Evolutionary conservation across 2,797 vertebrate species (phyloP), one percentile per base, ranked within the genome.

Genomic region (Channa striata): DNA sequence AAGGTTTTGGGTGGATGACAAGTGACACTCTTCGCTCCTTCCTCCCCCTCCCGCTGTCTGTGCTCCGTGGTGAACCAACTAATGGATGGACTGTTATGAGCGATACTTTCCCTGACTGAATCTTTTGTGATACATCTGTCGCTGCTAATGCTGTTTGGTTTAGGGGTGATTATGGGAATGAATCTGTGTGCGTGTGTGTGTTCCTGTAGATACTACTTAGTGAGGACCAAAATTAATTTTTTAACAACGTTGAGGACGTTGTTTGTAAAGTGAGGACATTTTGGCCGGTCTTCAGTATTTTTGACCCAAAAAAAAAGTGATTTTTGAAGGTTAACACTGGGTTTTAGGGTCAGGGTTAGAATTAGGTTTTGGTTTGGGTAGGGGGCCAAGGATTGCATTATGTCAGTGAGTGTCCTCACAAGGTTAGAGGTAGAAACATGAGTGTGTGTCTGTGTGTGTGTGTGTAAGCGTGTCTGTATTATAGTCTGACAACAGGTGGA

Each of bases 401-500:
- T n/a, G n/a, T n/a, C n/a, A n/a, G n/a, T n/a, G n/a, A n/a, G n/a
- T n/a, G n/a, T n/a, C n/a, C n/a, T n/a, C n/a, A n/a, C n/a, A n/a
- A n/a, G n/a, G n/a, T n/a, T n/a, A n/a, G n/a, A n/a, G n/a, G n/a
- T n/a, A n/a, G n/a, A n/a, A n/a, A n/a, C n/a, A n/a, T n/a, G n/a
- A n/a, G 53, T 51, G 43, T 63, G 63, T 52, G 37, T 51, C 33
- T 52, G 50, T 54, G 57, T 51, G 30, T 61, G 50, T 48, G 58
- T 40, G 33, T 51, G 46, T 50, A 48, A 48, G 25, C 59, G 59
- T 51, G 42, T 67, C 46, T 60, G 70, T 64, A 69, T 72, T 63
- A 46, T 73, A 11, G 51, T 66, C 25, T 21, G 17, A 42, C 74
- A 83, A 92, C 91, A 91, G 91, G 89, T 91, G 91, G 75, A 88